Evolutionary conservation across 1,140 invertebrate genomes (phyloP).

Genomic region (Meloidogyne floridensis): DNA sequence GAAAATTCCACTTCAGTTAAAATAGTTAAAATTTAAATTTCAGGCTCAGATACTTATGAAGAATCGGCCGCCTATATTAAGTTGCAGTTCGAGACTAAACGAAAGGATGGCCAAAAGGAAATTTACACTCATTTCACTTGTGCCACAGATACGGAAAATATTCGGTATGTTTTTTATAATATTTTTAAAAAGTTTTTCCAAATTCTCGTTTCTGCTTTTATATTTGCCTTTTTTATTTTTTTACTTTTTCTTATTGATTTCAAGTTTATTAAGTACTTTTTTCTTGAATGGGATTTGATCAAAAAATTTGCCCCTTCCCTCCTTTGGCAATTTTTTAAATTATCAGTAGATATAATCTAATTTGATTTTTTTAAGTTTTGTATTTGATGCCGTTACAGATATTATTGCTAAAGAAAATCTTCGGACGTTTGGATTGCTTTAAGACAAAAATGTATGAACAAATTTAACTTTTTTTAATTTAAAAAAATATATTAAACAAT

Average conservation of each 20-base stretch:
- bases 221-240: neutral
- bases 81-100: conserved; percentile 90
- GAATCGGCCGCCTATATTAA: conserved; percentile 84
- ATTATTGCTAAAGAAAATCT: conserved; percentile 99
- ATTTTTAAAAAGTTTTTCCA: neutral
- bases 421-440: conserved; percentile 72
- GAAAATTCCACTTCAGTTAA: too few relatives aligned
- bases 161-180: conserved; percentile 69
- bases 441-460: conserved; percentile 6
- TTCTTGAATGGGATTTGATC: too few relatives aligned
- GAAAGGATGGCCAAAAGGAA: conserved; percentile 88
- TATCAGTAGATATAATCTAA: too few relatives aligned
- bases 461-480: too few relatives aligned
- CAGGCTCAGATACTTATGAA: conserved; percentile 77
- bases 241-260: too few relatives aligned
- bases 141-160: conserved; percentile 98
- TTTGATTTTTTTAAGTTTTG: conserved; percentile 65
- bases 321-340: too few relatives aligned
- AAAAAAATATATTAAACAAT: too few relatives aligned
- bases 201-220: neutral
- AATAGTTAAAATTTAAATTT: neutral
- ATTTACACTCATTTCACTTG: conserved; percentile 85
- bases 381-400: conserved; percentile 99
- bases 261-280: too few relatives aligned
- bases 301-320: too few relatives aligned